Evolutionary conservation across 2,888 invertebrate species (phyloP).

Genomic region (Brachypterus glaber): DNA sequence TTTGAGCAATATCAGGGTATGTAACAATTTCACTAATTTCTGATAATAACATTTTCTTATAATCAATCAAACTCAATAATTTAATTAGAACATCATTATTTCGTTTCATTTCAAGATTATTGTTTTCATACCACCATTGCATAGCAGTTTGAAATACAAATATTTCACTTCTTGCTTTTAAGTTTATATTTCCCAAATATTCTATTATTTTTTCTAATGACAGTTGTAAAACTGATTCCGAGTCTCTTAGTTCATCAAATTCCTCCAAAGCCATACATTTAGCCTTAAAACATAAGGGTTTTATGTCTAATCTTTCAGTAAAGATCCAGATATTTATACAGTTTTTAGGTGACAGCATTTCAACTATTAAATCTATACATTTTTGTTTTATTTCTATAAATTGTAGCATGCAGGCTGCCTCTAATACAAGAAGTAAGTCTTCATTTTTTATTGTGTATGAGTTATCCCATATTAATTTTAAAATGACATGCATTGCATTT

Average conservation of each 20-base stretch:
- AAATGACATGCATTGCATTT: slow-evolving; percentile 35
- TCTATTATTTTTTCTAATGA: slow-evolving; percentile 30
- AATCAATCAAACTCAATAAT: slow-evolving; percentile 34
- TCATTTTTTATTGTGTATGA: slow-evolving; percentile 27
- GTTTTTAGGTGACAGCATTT: slow-evolving; percentile 26
- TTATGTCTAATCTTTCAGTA: slow-evolving; percentile 30
- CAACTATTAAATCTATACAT: slow-evolving; percentile 26
- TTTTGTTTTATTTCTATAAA: slow-evolving; percentile 33
- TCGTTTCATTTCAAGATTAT: slow-evolving; percentile 12
- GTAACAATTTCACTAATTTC: slow-evolving; percentile 30
- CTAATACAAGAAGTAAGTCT: slow-evolving; percentile 32
- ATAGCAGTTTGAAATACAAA: slow-evolving; percentile 35
- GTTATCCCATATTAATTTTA: slow-evolving; percentile 31
- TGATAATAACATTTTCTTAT: slow-evolving; percentile 20
- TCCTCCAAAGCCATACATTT: slow-evolving; percentile 34
- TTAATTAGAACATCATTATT: slow-evolving; percentile 23
- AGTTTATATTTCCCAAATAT: slow-evolving; percentile 34
- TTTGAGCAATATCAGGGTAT: slow-evolving; percentile 27
- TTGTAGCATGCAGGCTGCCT: slow-evolving; percentile 39
- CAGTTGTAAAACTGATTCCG: slow-evolving; percentile 28
- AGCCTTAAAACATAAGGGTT: slow-evolving; percentile 32
- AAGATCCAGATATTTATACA: slow-evolving; percentile 34
- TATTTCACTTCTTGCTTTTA: slow-evolving; percentile 31
- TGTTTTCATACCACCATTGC: slow-evolving; percentile 37
- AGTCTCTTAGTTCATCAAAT: slow-evolving; percentile 31